phyloP scores from a whole-genome alignment of 1,140 invertebrate species.

The Kradibia gibbosae region DNA sequence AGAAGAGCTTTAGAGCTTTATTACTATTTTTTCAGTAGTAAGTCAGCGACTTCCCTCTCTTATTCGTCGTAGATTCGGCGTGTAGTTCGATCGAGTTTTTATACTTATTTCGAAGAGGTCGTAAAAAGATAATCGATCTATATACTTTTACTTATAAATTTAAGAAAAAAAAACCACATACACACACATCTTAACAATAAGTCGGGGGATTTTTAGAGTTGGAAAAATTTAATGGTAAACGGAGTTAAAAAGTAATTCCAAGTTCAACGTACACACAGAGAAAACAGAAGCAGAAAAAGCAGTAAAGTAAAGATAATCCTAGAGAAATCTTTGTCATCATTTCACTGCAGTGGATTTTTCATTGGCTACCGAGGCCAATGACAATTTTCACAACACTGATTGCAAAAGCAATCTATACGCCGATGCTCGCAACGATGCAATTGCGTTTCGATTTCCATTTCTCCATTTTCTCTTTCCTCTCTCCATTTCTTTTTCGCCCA shows the following conservation, averaged over 20 bases:
- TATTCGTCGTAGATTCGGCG: background rate
- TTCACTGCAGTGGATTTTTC: slow-evolving; percentile 39
- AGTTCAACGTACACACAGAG: background rate
- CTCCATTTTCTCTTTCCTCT: background rate
- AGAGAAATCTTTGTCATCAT: slow-evolving; percentile 41
- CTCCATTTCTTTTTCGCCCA: background rate
- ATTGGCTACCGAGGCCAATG: slow-evolving; percentile 27
- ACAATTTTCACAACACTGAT: slow-evolving; percentile 49
- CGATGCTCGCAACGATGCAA: slow-evolving; percentile 8
- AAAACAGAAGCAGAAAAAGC: slow-evolving; percentile 1
- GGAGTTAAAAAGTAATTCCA: slow-evolving; percentile 33
- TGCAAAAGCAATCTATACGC: slow-evolving; percentile 41
- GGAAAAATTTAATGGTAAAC: slow-evolving; percentile 31
- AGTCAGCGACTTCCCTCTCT: background rate
- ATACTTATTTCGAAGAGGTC: background rate
- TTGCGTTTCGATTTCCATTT: slow-evolving; percentile 44
- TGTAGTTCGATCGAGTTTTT: background rate
- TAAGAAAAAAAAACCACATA: too few species aligned
- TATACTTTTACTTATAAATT: background rate
- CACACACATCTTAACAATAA: slow-evolving; percentile 4
- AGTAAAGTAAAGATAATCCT: slow-evolving; percentile 21
- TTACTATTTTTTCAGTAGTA: slow-evolving; percentile 25
- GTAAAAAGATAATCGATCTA: background rate
- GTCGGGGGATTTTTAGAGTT: slow-evolving; percentile 27
- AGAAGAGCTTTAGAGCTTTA: background rate